Base-by-base conservation (phyloP, 1,140 invertebrate species). In the Heliconius hermathena region DNA sequence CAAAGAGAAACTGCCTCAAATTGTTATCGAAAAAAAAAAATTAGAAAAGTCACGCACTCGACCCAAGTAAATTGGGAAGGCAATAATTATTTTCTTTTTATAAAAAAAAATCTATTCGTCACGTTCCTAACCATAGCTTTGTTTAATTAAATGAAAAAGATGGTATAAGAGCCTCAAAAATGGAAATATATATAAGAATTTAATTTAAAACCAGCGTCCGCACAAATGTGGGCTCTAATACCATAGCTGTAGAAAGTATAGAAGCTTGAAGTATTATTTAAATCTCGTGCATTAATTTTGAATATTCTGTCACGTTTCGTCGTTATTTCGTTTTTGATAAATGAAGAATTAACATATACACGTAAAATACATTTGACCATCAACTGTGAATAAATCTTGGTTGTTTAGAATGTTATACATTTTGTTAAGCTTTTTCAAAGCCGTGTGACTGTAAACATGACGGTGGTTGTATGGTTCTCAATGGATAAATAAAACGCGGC, bases 121-220 rank as follows among this genome's bases (percentile, higher is more conserved):
- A 78, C 76, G 76, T 78, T 46, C 33, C 22, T 26, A 46, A 20
- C 71, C 54, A 73, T 54, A 78, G 76, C 54, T 41, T 74, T 73
- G 71, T 57, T 77, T 78, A 77, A 77, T 77, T 71, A 71, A 77
- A 77, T 18, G 11, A 26, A 66, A 66, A 66, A 66, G 60, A 66
- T 26, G 60, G 60, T 66, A 3, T 3, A 11, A 5, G 22, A 66
- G 60, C 11, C 60, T 66, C 3, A 66, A 66, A 29, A 66, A 66
- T 66, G 29, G 11, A 66, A 29, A 66, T 66, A 66, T 66, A 66
- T 66, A 66, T 66, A 66, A 66, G 22, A 66, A 66, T 66, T 16
- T 13, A 0, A 66, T 66, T 66, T 29, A 66, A 66, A 66, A 29
- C n/a, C 11, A 66, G 22, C 22, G 11, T 66, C 0, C 60, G 11